These are phyloP conservation scores for Ptychochromis oligacanthus DNA, from an alignment of 2,113 vertebrate genomes.

Conservation along the genomic window DNA sequence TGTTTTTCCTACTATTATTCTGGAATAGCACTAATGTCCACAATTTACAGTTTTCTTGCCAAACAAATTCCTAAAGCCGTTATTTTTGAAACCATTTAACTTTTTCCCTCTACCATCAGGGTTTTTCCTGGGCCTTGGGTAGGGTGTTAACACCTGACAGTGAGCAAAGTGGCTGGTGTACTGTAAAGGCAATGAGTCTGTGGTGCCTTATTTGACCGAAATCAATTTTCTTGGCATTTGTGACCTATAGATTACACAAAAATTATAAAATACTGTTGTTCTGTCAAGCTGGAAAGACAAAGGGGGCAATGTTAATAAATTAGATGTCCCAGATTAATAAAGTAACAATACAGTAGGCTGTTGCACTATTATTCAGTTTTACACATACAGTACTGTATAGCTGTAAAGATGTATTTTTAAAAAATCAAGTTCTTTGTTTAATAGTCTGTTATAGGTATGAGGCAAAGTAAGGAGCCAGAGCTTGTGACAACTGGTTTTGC, in stretches of 20 bases:
- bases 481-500: neutral
- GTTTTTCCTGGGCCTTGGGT: neutral
- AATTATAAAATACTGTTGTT: neutral
- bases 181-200: too few species aligned
- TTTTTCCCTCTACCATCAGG: neutral
- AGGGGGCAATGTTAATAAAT: neutral
- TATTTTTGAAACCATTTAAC: neutral
- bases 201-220: too few species aligned
- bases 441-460: neutral
- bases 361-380: too few species aligned
- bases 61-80: neutral
- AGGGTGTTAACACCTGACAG: neutral
- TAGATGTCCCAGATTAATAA: neutral
- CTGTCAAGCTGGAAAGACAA: neutral
- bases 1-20: too few species aligned
- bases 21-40: too few species aligned
- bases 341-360: neutral
- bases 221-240: too few species aligned
- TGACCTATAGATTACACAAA: neutral
- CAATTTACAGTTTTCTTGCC: too few species aligned
- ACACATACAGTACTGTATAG: too few species aligned
- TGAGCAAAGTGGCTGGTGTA: neutral
- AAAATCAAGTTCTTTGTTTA: neutral
- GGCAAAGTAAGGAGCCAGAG: too few species aligned
- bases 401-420: too few species aligned